Evolutionary conservation across 2,797 vertebrate species (phyloP).

Genomic region (Cuculus canorus): DNA sequence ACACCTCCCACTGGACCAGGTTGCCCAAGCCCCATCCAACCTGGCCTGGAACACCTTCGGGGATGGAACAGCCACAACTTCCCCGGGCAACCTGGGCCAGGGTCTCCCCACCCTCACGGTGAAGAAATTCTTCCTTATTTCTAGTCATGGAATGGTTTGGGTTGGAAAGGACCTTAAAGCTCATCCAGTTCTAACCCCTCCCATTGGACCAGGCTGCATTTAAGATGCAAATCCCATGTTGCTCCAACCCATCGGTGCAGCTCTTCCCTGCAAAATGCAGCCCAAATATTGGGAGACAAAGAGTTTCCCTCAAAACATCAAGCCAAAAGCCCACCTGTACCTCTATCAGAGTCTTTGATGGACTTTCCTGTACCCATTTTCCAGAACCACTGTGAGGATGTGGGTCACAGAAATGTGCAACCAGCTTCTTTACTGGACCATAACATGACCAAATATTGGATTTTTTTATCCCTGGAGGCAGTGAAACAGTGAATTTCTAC

Average conservation of each 20-base stretch:
- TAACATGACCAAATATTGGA: fast-evolving
- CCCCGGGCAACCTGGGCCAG: no score
- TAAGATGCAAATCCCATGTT: fast-evolving
- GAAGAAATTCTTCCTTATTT: no score
- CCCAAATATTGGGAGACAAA: fast-evolving
- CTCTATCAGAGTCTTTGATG: fast-evolving
- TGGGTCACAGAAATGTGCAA: fast-evolving
- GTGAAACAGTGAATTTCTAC: fast-evolving
- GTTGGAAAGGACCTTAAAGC: no score
- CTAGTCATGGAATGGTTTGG: no score
- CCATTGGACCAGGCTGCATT: no score
- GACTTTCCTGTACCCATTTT: fast-evolving
- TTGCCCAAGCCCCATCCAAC: no score
- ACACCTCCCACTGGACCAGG: no score
- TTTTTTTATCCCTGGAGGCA: fast-evolving
- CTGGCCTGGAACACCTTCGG: no score
- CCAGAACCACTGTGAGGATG: fast-evolving
- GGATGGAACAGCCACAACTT: no score
- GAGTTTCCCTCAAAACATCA: fast-evolving
- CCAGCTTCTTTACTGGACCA: background rate
- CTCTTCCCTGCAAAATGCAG: background rate
- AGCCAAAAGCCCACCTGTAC: background rate
- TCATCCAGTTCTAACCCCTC: no score
- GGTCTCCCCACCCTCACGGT: no score
- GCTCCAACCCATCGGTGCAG: background rate